Percentiles rank a stretch among this genome's conserved stretches.
These are phyloP conservation scores for Machimus rusticus DNA, from an alignment of 2,888 invertebrate genomes.

Conservation along the genomic window DNA sequence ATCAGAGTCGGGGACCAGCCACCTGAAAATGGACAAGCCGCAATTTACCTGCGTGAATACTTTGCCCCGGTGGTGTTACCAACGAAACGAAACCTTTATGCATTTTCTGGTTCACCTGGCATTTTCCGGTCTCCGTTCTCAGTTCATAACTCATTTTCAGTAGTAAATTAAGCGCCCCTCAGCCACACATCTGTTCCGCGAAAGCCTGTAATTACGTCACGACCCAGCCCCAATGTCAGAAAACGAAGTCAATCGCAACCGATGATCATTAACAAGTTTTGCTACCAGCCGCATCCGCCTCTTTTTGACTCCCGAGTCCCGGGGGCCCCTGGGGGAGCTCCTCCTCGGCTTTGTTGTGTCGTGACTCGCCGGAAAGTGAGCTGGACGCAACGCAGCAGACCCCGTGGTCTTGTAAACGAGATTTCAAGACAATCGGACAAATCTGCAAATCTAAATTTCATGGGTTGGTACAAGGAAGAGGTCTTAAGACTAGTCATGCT, in stretches of 20 bases:
- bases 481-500: not conserved
- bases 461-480: not conserved
- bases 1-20: not conserved
- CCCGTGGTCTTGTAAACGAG: not conserved
- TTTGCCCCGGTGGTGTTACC: not conserved
- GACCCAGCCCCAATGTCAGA: not conserved
- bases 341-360: not conserved
- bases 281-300: not conserved
- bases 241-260: not conserved
- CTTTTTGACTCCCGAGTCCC: not conserved
- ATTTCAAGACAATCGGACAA: not conserved
- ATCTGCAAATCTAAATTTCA: not conserved
- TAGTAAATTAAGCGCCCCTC: not conserved
- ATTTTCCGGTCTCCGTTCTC: not conserved
- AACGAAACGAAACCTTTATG: not conserved
- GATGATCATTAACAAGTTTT: not conserved
- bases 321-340: not conserved
- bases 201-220: constrained; percentile 5
- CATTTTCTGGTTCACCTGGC: not conserved
- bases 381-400: not conserved
- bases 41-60: not conserved
- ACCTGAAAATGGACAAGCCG: not conserved
- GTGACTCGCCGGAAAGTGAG: not conserved
- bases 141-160: not conserved
- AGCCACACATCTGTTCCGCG: not conserved